Percentiles rank a stretch among this genome's conserved stretches.
phyloP scores from a whole-genome alignment of 2,797 vertebrate species.

The Pristis pectinata region DNA sequence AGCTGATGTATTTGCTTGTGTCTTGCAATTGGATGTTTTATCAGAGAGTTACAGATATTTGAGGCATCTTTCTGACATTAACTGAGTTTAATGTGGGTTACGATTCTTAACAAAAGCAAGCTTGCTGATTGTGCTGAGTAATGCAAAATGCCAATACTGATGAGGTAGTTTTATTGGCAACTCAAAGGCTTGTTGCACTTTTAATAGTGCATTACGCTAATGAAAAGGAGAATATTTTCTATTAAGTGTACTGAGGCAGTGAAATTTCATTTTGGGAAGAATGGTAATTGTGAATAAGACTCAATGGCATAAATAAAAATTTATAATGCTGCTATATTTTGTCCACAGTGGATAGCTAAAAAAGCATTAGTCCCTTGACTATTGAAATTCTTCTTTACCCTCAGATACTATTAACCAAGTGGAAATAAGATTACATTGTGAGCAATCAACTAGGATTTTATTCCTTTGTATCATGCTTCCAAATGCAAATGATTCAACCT shows the following conservation, averaged over 20 bases:
- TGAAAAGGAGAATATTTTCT: constrained; percentile 4
- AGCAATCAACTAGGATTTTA: background rate
- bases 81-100: background rate
- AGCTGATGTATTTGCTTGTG: too few relatives aligned
- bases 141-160: constrained; percentile 14
- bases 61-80: background rate
- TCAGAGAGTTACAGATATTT: background rate
- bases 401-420: background rate
- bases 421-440: background rate
- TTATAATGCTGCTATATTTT: background rate
- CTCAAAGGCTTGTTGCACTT: background rate
- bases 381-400: background rate
- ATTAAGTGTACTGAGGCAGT: constrained; percentile 28
- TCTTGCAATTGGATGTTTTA: background rate
- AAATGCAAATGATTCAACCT: background rate
- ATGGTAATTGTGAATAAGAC: background rate
- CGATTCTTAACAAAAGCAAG: background rate
- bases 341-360: background rate
- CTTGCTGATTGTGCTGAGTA: constrained; percentile 2
- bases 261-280: background rate
- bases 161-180: background rate
- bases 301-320: too few relatives aligned
- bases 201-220: constrained; percentile 17
- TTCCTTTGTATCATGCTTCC: background rate
- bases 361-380: too few relatives aligned